Evolutionary conservation across 2,888 invertebrate genomes (phyloP), one percentile per base, ranked within the genome.

Genomic region (Flabesymbios commensalis): DNA sequence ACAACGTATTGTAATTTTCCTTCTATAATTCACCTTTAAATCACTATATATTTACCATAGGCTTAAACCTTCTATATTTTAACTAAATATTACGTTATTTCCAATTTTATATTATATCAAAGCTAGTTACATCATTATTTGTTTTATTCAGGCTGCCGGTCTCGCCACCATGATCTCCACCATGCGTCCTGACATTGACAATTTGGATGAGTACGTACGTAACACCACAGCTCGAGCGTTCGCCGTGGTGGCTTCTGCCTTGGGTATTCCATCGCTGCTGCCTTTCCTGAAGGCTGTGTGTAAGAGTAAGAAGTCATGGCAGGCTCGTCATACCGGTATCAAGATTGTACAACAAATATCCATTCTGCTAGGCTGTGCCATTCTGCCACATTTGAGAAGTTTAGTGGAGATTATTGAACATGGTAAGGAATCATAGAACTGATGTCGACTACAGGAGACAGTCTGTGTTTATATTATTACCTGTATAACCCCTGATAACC

Each of bases 341-440:
- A 99, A 99, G 86, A 99, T 99, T 79, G 98, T 99, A 0, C 99
- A 99, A 82, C 99, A 99, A 86, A 99, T 99, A 72, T 96, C 99
- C 48, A 99, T 99, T 78, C 86, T 99, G 31, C 98, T 99, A 97
- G 99, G 99, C 5, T 99, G 99, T 81, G 99, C 99, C 31, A 98
- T 99, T 74, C 85, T 99, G 69, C 99, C 99, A 0, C 99, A 99
- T 87, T 87, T 99, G 57, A 95, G 96, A 83, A 93, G 93, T 51
- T 87, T 99, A 61, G 99, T 99, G 7, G 99, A 99, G 86, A 99
- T 99, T 82, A 98, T 99, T 80, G 98, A 99, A 83, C 97, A 98
- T 80, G 98, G 95, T 89, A 83, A 82, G 85, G 72, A 36, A 2
- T n/a, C 24, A 26, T 28, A 2, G 22, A n/a, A n/a, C n/a, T n/a